Evolutionary conservation across 2,113 vertebrate genomes (phyloP).

Genomic region (Rhombomys opimus): DNA sequence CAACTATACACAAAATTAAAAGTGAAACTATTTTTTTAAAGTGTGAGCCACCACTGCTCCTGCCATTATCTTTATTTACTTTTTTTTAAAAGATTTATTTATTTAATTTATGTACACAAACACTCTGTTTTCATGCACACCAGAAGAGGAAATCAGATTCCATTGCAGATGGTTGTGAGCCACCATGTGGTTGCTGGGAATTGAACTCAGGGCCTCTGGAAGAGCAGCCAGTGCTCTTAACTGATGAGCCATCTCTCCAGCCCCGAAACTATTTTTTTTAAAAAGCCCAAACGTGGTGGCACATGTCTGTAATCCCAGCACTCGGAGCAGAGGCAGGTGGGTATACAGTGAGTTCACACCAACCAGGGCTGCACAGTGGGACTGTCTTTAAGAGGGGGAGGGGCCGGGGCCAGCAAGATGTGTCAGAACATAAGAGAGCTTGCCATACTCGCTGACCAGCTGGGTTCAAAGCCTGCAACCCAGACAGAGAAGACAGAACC

Average conservation of each 20-base stretch:
- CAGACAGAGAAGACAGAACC: background rate
- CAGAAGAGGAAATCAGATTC: too few species aligned
- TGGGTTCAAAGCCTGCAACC: background rate
- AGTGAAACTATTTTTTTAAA: background rate
- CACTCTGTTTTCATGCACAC: too few species aligned
- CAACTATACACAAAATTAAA: background rate
- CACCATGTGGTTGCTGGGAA: too few species aligned
- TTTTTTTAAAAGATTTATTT: too few species aligned
- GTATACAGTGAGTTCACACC: background rate
- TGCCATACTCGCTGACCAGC: background rate
- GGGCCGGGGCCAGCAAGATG: background rate
- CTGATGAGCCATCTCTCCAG: too few species aligned
- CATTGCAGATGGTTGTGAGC: too few species aligned
- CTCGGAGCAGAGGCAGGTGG: background rate
- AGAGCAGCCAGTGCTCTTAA: too few species aligned
- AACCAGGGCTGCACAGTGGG: background rate
- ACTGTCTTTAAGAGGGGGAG: background rate
- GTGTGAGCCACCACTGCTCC: too few species aligned
- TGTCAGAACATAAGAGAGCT: background rate
- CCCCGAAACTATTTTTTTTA: background rate
- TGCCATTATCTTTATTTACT: too few species aligned
- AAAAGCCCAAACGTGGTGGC: background rate
- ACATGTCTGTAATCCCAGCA: background rate
- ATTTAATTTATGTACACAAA: too few species aligned
- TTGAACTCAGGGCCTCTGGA: too few species aligned